phyloP scores from a whole-genome alignment of 2,113 vertebrate species.

The Tretioscincus oriximinensis region DNA sequence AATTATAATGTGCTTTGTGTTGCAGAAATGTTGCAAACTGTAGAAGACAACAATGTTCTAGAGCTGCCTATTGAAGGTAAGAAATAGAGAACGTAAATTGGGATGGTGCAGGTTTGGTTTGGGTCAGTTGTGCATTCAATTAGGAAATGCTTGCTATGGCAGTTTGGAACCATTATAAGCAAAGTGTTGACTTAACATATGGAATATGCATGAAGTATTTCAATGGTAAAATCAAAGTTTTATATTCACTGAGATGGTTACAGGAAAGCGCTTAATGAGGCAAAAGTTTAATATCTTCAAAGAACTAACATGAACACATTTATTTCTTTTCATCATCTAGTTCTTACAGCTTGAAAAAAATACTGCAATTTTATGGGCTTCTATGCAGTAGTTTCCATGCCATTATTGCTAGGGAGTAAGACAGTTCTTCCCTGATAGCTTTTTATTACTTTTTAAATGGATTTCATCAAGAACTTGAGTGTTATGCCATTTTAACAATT shows the following conservation, averaged over 20 bases:
- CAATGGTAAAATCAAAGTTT: background rate
- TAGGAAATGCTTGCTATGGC: too few relatives aligned
- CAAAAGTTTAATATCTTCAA: background rate
- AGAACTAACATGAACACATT: background rate
- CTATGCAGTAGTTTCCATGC: background rate
- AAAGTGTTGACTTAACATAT: too few relatives aligned
- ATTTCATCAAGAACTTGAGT: background rate
- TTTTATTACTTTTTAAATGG: background rate
- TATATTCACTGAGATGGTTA: background rate
- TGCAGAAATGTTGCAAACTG: conserved; percentile 78
- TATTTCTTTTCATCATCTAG: too few relatives aligned
- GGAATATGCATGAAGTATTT: background rate
- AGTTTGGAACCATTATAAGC: too few relatives aligned
- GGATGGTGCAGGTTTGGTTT: too few relatives aligned
- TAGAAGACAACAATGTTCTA: conserved; percentile 75
- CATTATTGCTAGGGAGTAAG: background rate
- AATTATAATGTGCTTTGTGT: conserved; percentile 11
- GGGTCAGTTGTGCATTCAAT: too few relatives aligned
- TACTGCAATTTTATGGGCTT: background rate
- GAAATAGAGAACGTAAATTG: conserved; percentile 9
- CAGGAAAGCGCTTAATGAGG: background rate
- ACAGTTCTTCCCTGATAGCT: background rate
- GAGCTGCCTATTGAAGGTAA: conserved; percentile 85
- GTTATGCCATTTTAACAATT: background rate
- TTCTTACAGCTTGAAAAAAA: background rate